Base-by-base conservation (phyloP, 2,113 vertebrate species). In the Leptobrachium ailaonicum region DNA sequence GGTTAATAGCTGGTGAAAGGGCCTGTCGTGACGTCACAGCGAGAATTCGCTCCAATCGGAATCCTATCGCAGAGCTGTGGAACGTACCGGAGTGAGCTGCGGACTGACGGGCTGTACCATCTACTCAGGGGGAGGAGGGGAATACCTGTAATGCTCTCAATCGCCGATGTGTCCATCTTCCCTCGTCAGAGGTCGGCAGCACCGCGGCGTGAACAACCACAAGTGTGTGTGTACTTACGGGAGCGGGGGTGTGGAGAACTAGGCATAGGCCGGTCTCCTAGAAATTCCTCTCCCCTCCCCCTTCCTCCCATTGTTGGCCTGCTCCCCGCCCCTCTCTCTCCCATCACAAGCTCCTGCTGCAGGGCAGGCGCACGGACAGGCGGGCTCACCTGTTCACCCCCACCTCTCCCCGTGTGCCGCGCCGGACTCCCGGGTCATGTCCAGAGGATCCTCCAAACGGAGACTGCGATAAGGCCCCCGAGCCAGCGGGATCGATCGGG, bases 41-140 rank as follows among this genome's bases (percentile, higher is more conserved):
- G 41, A 50, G 7, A 13, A 54, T n/a, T 54, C 56, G 10, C 70
- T 11, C 32, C 63, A 54, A 68, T 64, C 71, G n/a, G 71, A 73
- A 68, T 14, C 43, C 44, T 71, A 50, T 8, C 66, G 62, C 72
- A 58, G 2, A 54, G 2, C 41, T n/a, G 9, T n/a, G 9, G n/a
- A 45, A 4, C 7, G 42, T 43, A 45, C 20, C 64, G 7, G 53
- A 62, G 72, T 7, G 2, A 73, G 56, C 64, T 56, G 79, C 72
- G 60, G 64, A 41, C 69, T 45, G 64, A 50, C 62, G 79, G 79
- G 47, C 72, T 75, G 79, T 73, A 75, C 79, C 79, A 81, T 41
- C 66, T 53, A n/a, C 41, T 12, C 11, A 4, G 13, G 42, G 64
- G 54, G 79, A 71, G 79, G 72, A 14, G 53, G 12, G 45, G 20